Percentiles rank a stretch among this genome's conserved stretches.
phyloP scores from a whole-genome alignment of 2,113 vertebrate species.

The Nibea albiflora region DNA sequence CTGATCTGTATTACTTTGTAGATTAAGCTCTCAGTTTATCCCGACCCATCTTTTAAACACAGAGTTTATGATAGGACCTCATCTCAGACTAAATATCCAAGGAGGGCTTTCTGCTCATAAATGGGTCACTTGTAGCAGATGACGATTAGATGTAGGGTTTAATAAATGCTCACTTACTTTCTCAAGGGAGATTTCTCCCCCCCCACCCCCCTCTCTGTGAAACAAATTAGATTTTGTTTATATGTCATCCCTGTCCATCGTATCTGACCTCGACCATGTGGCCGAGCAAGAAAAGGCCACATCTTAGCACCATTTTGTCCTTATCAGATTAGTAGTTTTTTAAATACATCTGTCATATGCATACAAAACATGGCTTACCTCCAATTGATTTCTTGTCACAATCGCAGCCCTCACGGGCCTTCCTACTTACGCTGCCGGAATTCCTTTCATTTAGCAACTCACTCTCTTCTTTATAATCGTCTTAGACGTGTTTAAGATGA shows the following conservation, averaged over 20 bases:
- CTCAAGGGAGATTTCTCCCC: slow-evolving; percentile 84
- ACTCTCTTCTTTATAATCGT: slow-evolving; percentile 82
- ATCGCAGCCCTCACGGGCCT: slow-evolving; percentile 64
- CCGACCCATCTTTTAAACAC: slow-evolving; percentile 62
- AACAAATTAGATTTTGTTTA: slow-evolving; percentile 90
- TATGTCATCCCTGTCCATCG: slow-evolving; percentile 61
- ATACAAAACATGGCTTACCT: slow-evolving; percentile 73
- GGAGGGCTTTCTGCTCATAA: slow-evolving; percentile 70
- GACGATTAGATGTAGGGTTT: slow-evolving; percentile 86
- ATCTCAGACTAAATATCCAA: slow-evolving; percentile 61
- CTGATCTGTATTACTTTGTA: slow-evolving; percentile 73
- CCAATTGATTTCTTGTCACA: slow-evolving; percentile 75
- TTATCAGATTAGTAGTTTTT: slow-evolving; percentile 87
- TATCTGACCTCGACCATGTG: slow-evolving; percentile 64
- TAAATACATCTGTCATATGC: slow-evolving; percentile 83
- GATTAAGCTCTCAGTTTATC: slow-evolving; percentile 76
- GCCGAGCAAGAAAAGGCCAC: slow-evolving; percentile 75
- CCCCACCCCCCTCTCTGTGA: slow-evolving; percentile 68
- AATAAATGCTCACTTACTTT: slow-evolving; percentile 86
- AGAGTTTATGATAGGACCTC: slow-evolving; percentile 68
- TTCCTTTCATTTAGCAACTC: slow-evolving; percentile 84
- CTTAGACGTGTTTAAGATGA: slow-evolving; percentile 81
- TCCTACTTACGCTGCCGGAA: slow-evolving; percentile 63
- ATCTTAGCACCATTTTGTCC: slow-evolving; percentile 81
- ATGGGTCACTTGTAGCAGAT: slow-evolving; percentile 87